phyloP scores from a whole-genome alignment of 2,888 invertebrate species.

The Eupithecia pulchellata region DNA sequence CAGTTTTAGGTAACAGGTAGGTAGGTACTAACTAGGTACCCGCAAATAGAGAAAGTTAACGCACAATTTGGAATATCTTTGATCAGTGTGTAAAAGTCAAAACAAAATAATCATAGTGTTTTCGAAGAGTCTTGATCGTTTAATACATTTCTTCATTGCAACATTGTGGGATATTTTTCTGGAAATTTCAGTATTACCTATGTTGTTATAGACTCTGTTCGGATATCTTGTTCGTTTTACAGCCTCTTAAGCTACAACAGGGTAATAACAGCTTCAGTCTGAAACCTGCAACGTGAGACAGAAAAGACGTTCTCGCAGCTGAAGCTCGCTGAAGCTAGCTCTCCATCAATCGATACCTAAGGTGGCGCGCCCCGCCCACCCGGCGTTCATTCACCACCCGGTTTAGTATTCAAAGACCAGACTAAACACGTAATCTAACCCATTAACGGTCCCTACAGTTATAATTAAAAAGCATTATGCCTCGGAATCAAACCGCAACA shows the following conservation, averaged over 20 bases:
- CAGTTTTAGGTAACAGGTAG: not conserved
- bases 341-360: conserved; percentile 45
- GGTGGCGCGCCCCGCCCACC: conserved; percentile 48
- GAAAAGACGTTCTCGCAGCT: conserved; percentile 12
- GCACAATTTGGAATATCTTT: not conserved
- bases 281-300: conserved; percentile 13
- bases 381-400: conserved; percentile 58
- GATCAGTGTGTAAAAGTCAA: not conserved
- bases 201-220: conserved; percentile 1
- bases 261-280: not conserved
- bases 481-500: conserved; percentile 75
- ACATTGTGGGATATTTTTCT: not conserved
- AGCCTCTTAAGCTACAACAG: not conserved
- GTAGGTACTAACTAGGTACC: not conserved
- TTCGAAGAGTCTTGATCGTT: not conserved
- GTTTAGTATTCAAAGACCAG: conserved; percentile 58
- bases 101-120: not conserved
- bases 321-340: conserved; percentile 18
- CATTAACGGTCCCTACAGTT: conserved; percentile 69
- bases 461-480: conserved; percentile 78
- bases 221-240: conserved; percentile 2
- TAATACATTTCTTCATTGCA: not conserved
- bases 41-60: not conserved
- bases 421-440: conserved; percentile 58
- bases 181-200: not conserved